These are phyloP conservation scores for Tachypleus tridentatus DNA, from an alignment of 1,140 invertebrate genomes.

Conservation along the genomic window DNA sequence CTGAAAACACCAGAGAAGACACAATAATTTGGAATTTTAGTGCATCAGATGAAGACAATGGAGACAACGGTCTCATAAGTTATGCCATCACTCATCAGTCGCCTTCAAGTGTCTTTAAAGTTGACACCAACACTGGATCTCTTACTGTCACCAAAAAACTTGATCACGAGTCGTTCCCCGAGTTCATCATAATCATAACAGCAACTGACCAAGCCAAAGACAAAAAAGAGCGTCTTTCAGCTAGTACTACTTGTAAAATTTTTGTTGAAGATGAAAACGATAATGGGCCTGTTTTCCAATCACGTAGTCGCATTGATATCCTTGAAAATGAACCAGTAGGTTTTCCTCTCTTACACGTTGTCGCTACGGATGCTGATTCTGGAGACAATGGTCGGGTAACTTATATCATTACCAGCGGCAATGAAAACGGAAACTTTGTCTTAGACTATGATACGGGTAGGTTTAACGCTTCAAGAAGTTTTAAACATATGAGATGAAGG, in stretches of 20 bases:
- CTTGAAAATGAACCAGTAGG: slow-evolving; percentile 45
- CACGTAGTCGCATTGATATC: slow-evolving; percentile 31
- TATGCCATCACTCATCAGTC: slow-evolving; percentile 59
- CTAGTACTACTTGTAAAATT: slow-evolving; percentile 68
- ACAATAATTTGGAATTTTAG: slow-evolving; percentile 70
- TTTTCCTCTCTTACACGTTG: slow-evolving; percentile 53
- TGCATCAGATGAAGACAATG: slow-evolving; percentile 68
- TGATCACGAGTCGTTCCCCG: slow-evolving; percentile 66
- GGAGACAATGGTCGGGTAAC: slow-evolving; percentile 73
- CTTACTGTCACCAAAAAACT: slow-evolving; percentile 54
- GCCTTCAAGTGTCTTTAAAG: slow-evolving; percentile 50
- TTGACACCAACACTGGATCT: slow-evolving; percentile 69
- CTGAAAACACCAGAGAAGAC: slow-evolving; percentile 60
- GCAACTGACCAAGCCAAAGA: slow-evolving; percentile 67
- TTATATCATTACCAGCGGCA: slow-evolving; percentile 68
- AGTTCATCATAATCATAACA: slow-evolving; percentile 66
- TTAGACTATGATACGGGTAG: slow-evolving; percentile 59
- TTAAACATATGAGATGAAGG: too few relatives aligned
- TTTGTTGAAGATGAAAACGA: slow-evolving; percentile 74
- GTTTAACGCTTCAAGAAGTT: too few relatives aligned
- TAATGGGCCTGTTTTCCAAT: slow-evolving; percentile 67
- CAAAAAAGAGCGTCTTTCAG: slow-evolving; percentile 48
- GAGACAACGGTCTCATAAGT: slow-evolving; percentile 67
- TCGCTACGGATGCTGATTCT: slow-evolving; percentile 73
- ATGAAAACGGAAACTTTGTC: slow-evolving; percentile 63